Percentiles rank a stretch among this genome's conserved stretches.
phyloP scores from a whole-genome alignment of 1,140 invertebrate species.

The Helicorthomorpha holstii region DNA sequence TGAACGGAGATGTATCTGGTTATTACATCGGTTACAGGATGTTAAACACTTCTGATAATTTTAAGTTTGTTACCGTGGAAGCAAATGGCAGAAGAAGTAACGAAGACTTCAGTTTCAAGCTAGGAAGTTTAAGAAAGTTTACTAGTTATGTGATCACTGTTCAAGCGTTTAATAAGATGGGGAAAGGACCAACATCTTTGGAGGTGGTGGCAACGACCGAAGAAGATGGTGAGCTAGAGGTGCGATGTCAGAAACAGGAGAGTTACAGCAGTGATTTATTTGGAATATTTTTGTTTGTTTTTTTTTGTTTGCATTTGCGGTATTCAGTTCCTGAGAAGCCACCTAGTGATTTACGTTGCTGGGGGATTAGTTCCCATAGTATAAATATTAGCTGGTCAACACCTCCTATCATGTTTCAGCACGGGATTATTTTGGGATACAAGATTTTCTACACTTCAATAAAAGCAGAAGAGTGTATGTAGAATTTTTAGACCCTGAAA shows the following conservation, averaged over 20 bases:
- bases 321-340: constrained; percentile 50
- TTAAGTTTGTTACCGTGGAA: constrained; percentile 16
- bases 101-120: constrained; percentile 6
- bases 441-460: constrained; percentile 60
- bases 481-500: no score
- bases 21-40: constrained; percentile 41
- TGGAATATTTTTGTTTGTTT: constrained; percentile 12
- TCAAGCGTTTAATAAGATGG: constrained; percentile 31
- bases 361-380: constrained; percentile 54
- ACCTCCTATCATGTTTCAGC: constrained; percentile 54
- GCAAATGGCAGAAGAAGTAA: background rate
- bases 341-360: constrained; percentile 48
- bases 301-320: no score
- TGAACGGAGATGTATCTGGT: constrained; percentile 82
- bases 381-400: constrained; percentile 70
- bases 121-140: constrained; percentile 20
- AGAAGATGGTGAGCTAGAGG: constrained; percentile 7
- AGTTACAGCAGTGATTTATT: background rate
- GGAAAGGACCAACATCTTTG: constrained; percentile 36
- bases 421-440: constrained; percentile 71
- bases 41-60: constrained; percentile 20
- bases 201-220: background rate
- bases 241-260: background rate
- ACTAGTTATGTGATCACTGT: constrained; percentile 31
- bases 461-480: constrained; percentile 5